A percentile compares a stretch with the other conserved stretches of the same genome.
Conservation (phyloP, 2,797 vertebrate species). For the Xerus rutilus region DNA sequence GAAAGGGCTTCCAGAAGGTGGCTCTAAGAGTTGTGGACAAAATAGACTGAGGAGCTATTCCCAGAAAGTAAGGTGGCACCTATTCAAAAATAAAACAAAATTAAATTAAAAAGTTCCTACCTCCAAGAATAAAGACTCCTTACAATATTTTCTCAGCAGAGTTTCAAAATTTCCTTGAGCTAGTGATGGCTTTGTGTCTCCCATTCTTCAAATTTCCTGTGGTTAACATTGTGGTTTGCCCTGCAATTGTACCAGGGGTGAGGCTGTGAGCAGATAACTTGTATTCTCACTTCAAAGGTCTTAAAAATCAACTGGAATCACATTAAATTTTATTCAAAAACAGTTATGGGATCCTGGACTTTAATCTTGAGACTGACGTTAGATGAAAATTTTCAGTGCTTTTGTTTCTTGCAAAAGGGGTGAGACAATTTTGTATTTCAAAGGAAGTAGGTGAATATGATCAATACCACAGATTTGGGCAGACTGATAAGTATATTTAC, state of each 20-base stretch:
- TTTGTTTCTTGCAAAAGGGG: not conserved
- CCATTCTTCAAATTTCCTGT: not conserved
- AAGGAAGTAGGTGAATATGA: not conserved
- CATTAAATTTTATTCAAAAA: not conserved
- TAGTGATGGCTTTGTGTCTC: not conserved
- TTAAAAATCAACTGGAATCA: not conserved
- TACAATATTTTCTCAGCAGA: not conserved
- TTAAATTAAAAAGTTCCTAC: not conserved
- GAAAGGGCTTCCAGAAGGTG: not conserved
- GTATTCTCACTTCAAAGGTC: not conserved
- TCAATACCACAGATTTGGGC: not conserved
- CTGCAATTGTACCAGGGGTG: not conserved
- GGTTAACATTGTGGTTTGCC: not conserved
- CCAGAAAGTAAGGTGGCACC: not conserved
- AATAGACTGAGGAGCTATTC: not conserved
- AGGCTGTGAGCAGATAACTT: not conserved
- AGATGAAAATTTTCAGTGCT: not conserved
- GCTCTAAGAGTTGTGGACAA: not conserved
- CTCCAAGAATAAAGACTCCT: not conserved
- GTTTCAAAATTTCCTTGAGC: not conserved
- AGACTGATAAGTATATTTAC: not conserved
- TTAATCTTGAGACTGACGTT: not conserved
- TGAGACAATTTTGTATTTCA: not conserved
- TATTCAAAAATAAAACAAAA: not conserved
- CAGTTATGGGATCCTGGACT: not conserved